Evolutionary conservation across 2,113 vertebrate genomes (phyloP).

Genomic region (Theristicus caerulescens): DNA sequence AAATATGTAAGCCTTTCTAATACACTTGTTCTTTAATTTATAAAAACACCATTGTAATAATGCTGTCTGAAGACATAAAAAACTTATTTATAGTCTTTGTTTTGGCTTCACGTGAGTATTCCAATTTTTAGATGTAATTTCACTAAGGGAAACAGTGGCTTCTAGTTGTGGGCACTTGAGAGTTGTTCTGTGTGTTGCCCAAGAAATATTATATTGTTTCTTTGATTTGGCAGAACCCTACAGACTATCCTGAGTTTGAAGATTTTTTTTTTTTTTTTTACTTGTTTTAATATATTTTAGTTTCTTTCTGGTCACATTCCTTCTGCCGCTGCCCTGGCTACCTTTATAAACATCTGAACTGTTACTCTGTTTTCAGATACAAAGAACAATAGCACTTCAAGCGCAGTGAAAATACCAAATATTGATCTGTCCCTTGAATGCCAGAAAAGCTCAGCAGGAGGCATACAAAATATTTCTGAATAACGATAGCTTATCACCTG

Average conservation of each 20-base stretch:
- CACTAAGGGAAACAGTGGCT: neutral
- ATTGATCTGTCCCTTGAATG: slow-evolving; percentile 51
- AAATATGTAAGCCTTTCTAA: neutral
- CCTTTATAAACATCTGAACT: slow-evolving; percentile 36
- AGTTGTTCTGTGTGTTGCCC: neutral
- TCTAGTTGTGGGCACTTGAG: neutral
- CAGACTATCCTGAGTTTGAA: neutral
- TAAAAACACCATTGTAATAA: neutral
- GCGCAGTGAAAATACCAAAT: slow-evolving; percentile 18
- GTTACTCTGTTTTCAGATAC: slow-evolving; percentile 53
- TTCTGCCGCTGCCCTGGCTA: slow-evolving; percentile 20
- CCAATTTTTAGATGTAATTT: neutral
- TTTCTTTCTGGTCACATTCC: neutral
- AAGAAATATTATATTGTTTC: neutral
- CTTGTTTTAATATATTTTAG: neutral
- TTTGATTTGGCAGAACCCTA: neutral
- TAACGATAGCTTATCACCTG: slow-evolving; percentile 59
- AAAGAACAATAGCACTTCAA: slow-evolving; percentile 58
- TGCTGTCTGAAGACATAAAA: neutral
- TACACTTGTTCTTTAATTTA: neutral
- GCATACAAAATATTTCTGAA: slow-evolving; percentile 44
- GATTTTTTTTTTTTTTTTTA: neutral
- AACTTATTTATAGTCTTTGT: neutral
- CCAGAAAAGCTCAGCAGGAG: slow-evolving; percentile 56
- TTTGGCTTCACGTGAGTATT: neutral